phyloP scores from a whole-genome alignment of 1,140 invertebrate genomes.

The Lordiphosa stackelbergi region DNA sequence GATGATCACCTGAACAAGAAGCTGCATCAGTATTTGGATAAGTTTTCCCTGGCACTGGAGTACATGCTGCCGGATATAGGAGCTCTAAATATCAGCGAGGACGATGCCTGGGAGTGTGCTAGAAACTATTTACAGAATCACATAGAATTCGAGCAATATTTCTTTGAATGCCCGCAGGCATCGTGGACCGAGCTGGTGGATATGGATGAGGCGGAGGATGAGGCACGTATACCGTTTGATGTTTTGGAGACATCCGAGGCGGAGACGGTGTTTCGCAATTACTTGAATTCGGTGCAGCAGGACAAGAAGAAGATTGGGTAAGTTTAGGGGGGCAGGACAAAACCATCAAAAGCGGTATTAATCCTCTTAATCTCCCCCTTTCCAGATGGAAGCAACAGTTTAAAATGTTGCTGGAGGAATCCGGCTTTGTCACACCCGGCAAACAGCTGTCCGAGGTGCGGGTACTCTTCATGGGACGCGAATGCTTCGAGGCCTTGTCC shows the following conservation, averaged over 20 bases:
- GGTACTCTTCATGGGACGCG: conserved; percentile 95
- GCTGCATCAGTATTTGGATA: conserved; percentile 88
- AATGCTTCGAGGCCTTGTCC: conserved; percentile 94
- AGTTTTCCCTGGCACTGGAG: conserved; percentile 87
- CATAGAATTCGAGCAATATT: conserved; percentile 93
- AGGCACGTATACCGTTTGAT: conserved; percentile 91
- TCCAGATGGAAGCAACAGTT: conserved; percentile 95
- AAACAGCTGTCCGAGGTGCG: conserved; percentile 94
- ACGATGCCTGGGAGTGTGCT: conserved; percentile 91
- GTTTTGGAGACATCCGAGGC: conserved; percentile 93
- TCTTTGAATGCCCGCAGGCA: conserved; percentile 89
- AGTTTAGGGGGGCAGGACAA: too few species aligned
- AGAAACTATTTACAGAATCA: conserved; percentile 90
- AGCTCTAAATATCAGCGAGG: conserved; percentile 79
- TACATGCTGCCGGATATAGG: conserved; percentile 90
- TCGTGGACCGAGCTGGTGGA: conserved; percentile 85
- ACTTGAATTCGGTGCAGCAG: conserved; percentile 92
- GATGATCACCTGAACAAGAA: conserved; percentile 90
- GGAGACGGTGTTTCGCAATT: conserved; percentile 93
- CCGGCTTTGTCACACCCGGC: conserved; percentile 94
- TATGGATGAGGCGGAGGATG: conserved; percentile 82
- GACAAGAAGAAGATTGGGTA: conserved; percentile 94
- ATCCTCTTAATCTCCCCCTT: too few species aligned
- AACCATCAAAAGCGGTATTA: too few species aligned
- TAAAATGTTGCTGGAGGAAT: conserved; percentile 94